Percentiles rank a stretch among this genome's conserved stretches.
Evolutionary conservation across 2,113 vertebrate genomes (phyloP).

Genomic region (Callipepla squamata): DNA sequence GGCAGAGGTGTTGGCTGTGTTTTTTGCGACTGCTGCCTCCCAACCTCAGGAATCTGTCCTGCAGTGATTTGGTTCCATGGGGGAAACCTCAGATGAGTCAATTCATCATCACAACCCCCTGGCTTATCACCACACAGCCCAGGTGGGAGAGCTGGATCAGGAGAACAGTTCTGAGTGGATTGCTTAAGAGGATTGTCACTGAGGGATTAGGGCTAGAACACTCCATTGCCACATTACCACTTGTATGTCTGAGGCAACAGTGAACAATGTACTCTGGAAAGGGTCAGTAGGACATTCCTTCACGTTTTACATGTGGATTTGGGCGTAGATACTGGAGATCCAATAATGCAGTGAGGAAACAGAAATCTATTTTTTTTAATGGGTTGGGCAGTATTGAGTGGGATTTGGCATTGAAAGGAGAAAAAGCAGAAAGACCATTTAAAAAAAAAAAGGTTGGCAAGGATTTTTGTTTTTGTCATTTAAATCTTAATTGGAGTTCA

Average conservation of each 20-base stretch:
- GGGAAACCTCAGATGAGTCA: background rate
- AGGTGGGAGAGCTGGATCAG: background rate
- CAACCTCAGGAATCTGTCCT: background rate
- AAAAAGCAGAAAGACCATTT: background rate
- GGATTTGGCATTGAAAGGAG: background rate
- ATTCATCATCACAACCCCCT: slow-evolving; percentile 4
- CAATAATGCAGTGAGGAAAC: background rate
- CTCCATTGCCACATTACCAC: slow-evolving; percentile 31
- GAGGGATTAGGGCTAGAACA: background rate
- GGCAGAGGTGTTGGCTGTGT: background rate
- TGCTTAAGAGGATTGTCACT: background rate
- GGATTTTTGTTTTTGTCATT: background rate
- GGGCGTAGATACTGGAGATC: background rate
- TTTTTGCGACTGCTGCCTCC: background rate
- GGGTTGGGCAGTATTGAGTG: background rate
- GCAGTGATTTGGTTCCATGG: background rate
- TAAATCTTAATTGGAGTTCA: background rate
- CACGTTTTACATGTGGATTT: background rate
- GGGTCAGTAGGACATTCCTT: background rate
- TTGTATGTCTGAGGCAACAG: background rate
- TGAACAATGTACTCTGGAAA: background rate
- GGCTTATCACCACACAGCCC: slow-evolving; percentile 1
- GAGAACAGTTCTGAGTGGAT: background rate
- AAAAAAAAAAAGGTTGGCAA: background rate
- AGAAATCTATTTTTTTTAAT: background rate